A percentile compares a stretch with the other conserved stretches of the same genome.
Evolutionary conservation across 2,113 vertebrate genomes (phyloP).

Genomic region (Azemiops feae): DNA sequence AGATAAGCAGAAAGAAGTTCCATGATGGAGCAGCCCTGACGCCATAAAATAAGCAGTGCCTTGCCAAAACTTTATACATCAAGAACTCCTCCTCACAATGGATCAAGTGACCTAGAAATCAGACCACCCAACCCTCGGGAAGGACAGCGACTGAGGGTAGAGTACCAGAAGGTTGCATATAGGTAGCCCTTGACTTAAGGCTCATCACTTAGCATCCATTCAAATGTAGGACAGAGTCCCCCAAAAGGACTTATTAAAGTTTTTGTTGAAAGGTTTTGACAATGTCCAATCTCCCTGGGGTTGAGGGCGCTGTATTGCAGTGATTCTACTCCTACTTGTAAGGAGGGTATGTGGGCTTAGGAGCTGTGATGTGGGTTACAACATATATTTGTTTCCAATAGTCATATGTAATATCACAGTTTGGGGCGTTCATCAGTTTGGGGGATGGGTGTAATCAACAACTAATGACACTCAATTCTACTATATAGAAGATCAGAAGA

Average conservation of each 20-base stretch:
- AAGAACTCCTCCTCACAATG: neutral
- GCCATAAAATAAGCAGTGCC: neutral
- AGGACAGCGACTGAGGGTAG: neutral
- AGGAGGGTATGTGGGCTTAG: neutral
- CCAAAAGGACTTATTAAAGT: neutral
- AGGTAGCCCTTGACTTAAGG: neutral
- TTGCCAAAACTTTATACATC: neutral
- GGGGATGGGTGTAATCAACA: neutral
- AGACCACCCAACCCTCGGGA: neutral
- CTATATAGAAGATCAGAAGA: neutral
- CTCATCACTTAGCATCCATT: neutral
- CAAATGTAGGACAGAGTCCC: neutral
- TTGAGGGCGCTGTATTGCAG: neutral
- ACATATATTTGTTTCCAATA: neutral
- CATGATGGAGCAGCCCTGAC: neutral
- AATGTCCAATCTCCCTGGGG: neutral
- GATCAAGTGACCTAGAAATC: neutral
- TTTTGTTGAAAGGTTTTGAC: neutral
- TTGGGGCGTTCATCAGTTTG: neutral
- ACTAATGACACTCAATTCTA: neutral
- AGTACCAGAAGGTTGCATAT: neutral
- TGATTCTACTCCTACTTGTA: neutral
- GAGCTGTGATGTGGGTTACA: neutral
- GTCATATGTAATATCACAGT: neutral
- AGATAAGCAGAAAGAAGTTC: neutral